Evolutionary conservation across 1,140 invertebrate species (phyloP), one percentile per base, ranked within the genome.

Genomic region (Paramacrobiotus metropolitanus): DNA sequence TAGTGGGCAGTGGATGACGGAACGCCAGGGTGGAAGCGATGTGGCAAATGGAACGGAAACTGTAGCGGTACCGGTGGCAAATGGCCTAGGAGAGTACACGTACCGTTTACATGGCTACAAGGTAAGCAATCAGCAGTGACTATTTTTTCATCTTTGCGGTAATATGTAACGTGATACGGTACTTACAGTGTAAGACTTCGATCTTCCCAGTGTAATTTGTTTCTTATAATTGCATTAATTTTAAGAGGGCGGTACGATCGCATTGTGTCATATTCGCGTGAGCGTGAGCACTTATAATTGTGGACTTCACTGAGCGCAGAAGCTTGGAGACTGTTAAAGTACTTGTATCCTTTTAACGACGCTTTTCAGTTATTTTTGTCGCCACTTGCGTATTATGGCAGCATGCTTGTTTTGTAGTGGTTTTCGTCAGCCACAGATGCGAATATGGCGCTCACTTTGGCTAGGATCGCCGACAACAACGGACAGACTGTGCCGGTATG

Each of bases 1-100:
- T 18, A 79, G 77, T 63, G 79, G 79, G 4, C 79, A 81, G 65
- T 81, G 79, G 79, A 81, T 81, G 79, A 81, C 79, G 20, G 79
- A 81, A 64, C 74, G 73, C 65, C 68, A 68, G 66, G 78, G 79
- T 61, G 79, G 79, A n/a, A 79, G 78, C 30, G 79, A 81, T 73
- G 80, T 81, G 24, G 75, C 74, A 21, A 67, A 68, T 63, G 78
- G 77, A 21, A 79, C 77, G 30, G 79, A 80, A 65, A 81, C 79
- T 0, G 64, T 78, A 24, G 79, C 79, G 9, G 63, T 76, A 20
- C 62, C 66, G 48, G 66, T 72, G 62, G n/a, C n/a, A n/a, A n/a
- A n/a, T n/a, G n/a, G n/a, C n/a, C n/a, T n/a, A n/a, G n/a, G n/a
- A n/a, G n/a, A n/a, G n/a, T n/a, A n/a, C n/a, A n/a, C n/a, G n/a